Base-by-base conservation (phyloP, 1,140 invertebrate genomes). In the Papilio helenus region DNA sequence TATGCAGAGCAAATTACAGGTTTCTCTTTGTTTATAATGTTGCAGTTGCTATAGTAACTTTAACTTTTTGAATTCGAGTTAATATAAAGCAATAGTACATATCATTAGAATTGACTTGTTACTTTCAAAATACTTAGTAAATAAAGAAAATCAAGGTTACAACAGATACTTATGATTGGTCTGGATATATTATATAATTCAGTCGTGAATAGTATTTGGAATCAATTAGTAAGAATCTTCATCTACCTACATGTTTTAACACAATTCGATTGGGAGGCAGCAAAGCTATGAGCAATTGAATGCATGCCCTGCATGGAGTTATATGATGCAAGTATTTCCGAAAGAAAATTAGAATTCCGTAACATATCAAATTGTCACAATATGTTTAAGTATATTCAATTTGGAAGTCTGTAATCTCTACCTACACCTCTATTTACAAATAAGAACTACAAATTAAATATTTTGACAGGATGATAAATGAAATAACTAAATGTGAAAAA, bases 401-500 rank as follows among this genome's bases (percentile, higher is more conserved):
- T 55, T 55, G 4, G 5, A n/a, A 20, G 51, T 55, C 51, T 18
- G 18, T 20, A 20, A 55, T 55, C 51, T 55, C 51, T 20, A 7
- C n/a, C 18, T 55, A 20, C 51, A 5, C 7, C 18, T 55, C 18
- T 55, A 20, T 55, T 55, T 55, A 55, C 18, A 18, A 46, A 46
- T 46, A 1, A 55, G 51, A 55, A 55, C 18, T 55, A 20, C 5
- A 55, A 68, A 34, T 29, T 29, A 10, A 26, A 29, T 14, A n/a
- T 39, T n/a, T 34, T 7, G n/a, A 16, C 16, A 10, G 26, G 29
- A 58, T 58, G 29, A 65, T 77, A 65, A 77, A 77, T 65, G 26
- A 77, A 58, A 42, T 23, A 42, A 18, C 55, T 20, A 5, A n/a
- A 39, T 61, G 26, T 77, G 20, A 65, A 77, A 77, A 77, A 77